Evolutionary conservation across 2,888 invertebrate genomes (phyloP).

Genomic region (Acanthosepion esculentum): DNA sequence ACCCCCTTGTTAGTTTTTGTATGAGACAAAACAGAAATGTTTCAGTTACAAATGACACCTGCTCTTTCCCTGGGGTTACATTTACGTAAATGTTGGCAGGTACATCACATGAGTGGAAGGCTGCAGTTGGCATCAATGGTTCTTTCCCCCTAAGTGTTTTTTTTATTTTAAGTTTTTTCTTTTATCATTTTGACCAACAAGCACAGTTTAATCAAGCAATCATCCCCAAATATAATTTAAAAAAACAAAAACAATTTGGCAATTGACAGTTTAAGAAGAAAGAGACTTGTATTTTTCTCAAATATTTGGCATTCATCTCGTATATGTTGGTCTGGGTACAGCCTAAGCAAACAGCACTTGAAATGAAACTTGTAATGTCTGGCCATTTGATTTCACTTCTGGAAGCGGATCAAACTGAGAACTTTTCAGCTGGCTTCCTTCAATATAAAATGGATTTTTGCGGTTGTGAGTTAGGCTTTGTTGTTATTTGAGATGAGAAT

Average conservation of each 20-base stretch:
- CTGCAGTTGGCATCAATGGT: background rate
- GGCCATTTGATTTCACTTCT: too few species aligned
- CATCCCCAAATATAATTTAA: background rate
- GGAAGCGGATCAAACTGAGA: too few species aligned
- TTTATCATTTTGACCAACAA: background rate
- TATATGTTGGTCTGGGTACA: too few species aligned
- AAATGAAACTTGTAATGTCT: too few species aligned
- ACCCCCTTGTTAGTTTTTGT: background rate
- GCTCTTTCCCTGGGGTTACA: background rate
- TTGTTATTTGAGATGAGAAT: too few species aligned
- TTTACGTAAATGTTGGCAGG: background rate
- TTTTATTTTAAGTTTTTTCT: background rate
- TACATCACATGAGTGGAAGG: background rate
- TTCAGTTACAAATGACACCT: background rate
- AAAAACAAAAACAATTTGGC: background rate
- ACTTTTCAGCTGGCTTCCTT: too few species aligned
- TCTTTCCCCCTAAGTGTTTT: background rate
- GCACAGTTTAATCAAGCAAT: background rate
- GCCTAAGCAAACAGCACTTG: too few species aligned
- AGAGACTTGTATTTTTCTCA: background rate
- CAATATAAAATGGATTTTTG: too few species aligned
- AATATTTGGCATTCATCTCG: background rate
- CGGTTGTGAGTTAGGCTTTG: too few species aligned
- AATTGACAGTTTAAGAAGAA: background rate
- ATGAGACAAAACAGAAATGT: background rate